These are phyloP conservation scores for Orthosia incerta DNA, from an alignment of 2,888 invertebrate genomes.

Conservation along the genomic window DNA sequence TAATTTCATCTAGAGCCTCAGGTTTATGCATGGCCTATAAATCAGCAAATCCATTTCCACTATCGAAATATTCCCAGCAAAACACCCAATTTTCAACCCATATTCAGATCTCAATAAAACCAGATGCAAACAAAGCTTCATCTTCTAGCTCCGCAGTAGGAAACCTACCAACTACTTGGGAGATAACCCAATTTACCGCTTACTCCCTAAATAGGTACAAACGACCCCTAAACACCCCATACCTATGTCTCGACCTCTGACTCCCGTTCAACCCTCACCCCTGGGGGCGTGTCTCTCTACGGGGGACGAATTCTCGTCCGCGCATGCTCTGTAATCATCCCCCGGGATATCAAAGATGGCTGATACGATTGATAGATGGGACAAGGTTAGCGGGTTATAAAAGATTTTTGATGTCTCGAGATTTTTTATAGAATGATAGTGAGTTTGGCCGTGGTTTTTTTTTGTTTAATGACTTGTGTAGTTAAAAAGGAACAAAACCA, in stretches of 20 bases:
- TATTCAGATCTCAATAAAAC: not conserved
- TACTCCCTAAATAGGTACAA: slow-evolving; percentile 44
- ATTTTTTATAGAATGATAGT: slow-evolving; percentile 16
- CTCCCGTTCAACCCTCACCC: slow-evolving; percentile 70
- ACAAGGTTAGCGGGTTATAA: slow-evolving; percentile 57
- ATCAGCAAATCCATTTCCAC: not conserved
- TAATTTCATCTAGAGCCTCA: not conserved
- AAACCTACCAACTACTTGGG: slow-evolving; percentile 17
- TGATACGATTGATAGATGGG: slow-evolving; percentile 73
- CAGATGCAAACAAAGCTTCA: not conserved
- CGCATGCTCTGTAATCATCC: slow-evolving; percentile 86
- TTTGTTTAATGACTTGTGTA: slow-evolving; percentile 5
- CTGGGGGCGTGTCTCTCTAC: slow-evolving; percentile 81
- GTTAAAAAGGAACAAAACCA: not conserved
- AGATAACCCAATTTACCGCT: slow-evolving; percentile 26
- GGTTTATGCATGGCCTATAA: too few species aligned
- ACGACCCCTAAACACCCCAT: slow-evolving; percentile 35
- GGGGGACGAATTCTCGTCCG: slow-evolving; percentile 74
- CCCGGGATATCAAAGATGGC: slow-evolving; percentile 82
- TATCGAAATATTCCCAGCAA: not conserved
- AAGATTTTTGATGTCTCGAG: slow-evolving; percentile 11
- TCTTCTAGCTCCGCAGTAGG: not conserved
- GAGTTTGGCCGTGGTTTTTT: not conserved
- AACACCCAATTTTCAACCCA: not conserved
- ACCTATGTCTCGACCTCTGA: slow-evolving; percentile 65